Base-by-base conservation (phyloP, 2,113 vertebrate genomes). In the Melanostigma gelatinosum region DNA sequence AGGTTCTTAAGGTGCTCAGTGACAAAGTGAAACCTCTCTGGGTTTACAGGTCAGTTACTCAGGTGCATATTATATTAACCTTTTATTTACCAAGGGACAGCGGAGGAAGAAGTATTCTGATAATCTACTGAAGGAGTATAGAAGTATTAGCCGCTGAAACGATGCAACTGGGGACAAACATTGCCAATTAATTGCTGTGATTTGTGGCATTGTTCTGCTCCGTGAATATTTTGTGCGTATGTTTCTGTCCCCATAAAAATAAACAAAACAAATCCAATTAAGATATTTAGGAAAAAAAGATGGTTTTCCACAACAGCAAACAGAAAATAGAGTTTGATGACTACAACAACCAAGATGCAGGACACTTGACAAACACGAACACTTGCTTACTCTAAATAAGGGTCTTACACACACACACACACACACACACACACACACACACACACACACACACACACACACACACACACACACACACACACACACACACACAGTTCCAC, bases 151-250 rank as follows among this genome's bases (percentile, higher is more conserved):
- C 20, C 36, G 32, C 20, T 38, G 54, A 27, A 24, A 55, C 10
- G 12, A 58, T 29, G 2, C 2, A 27, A 13, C 6, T 65, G 48
- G n/a, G n/a, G 20, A 75, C 6, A 40, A 38, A 36, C 22, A 32
- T 4, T 8, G n/a, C n/a, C 75, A 80, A 75, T 75, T 40, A 66
- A 66, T 61, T 66, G 24, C n/a, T 16, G 7, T 64, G 40, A 83
- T 65, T 72, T 57, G 46, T n/a, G 50, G 27, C 15, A 63, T 79
- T 69, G 42, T 62, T 67, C 50, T 1, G 52, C 61, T 80, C 61
- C 58, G 66, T 61, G 32, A 79, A 34, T 52, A 72, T 36, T 40
- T 60, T 12, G 24, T 20, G 27, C 1, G 7, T 50, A 29, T 32
- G 20, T 27, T 29, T 24, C 8, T 54, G 40, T 55, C 15, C 13